Percentiles rank a stretch among this genome's conserved stretches.
Evolutionary conservation across 2,888 invertebrate species (phyloP).

Genomic region (Agrochola lychnidis): DNA sequence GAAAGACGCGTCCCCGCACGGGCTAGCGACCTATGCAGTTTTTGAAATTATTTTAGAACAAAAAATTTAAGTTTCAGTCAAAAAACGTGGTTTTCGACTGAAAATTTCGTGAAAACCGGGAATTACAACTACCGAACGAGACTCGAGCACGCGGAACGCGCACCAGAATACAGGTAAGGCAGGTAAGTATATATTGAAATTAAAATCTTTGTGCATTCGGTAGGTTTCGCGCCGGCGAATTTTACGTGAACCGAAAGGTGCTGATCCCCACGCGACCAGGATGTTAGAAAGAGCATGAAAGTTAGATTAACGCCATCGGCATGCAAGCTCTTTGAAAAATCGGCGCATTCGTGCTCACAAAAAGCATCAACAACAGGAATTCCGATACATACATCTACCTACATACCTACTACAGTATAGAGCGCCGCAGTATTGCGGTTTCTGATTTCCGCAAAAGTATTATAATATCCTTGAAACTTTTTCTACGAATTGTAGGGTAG

Average conservation of each 20-base stretch:
- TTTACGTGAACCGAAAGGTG: neutral
- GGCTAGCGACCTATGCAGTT: too few species aligned
- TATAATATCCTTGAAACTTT: conserved; percentile 4
- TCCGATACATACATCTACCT: neutral
- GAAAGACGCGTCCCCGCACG: too few species aligned
- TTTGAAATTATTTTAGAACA: too few species aligned
- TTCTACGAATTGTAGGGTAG: neutral
- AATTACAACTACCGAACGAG: too few species aligned
- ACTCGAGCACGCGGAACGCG: too few species aligned
- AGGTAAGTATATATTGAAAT: too few species aligned
- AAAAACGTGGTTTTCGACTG: too few species aligned
- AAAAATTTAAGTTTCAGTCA: too few species aligned
- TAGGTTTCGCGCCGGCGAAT: neutral
- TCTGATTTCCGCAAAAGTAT: conserved; percentile 5
- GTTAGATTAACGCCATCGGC: conserved; percentile 22
- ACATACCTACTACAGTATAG: neutral
- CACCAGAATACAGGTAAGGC: too few species aligned
- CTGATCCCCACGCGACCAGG: conserved; percentile 2
- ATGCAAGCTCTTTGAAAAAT: conserved; percentile 33
- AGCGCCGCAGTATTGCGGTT: neutral
- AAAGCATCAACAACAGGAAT: conserved; percentile 10
- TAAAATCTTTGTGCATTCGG: too few species aligned
- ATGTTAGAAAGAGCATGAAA: conserved; percentile 26
- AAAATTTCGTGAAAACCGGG: too few species aligned
- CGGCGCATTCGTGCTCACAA: conserved; percentile 3